Conservation (phyloP, 2,113 vertebrate species). For the Morone saxatilis region DNA sequence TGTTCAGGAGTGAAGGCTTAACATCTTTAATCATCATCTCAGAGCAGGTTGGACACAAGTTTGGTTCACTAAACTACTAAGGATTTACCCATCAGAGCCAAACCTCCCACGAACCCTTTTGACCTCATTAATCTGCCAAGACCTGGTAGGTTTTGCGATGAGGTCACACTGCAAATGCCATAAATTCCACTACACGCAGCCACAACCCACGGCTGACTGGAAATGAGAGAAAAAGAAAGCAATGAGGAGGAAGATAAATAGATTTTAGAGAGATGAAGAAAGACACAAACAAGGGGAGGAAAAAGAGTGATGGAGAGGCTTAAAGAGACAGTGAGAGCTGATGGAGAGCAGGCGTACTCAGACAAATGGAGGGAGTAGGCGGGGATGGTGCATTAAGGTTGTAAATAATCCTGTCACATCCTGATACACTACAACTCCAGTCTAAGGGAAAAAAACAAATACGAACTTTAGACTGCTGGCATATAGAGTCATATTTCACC, state of each 20-base stretch:
- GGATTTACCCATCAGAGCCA: conserved; percentile 29
- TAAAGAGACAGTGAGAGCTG: conserved; percentile 24
- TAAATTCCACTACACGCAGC: conserved; percentile 23
- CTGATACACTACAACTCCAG: conserved; percentile 19
- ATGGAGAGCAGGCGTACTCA: conserved; percentile 48
- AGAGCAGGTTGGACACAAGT: not conserved
- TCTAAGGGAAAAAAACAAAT: conserved; percentile 17
- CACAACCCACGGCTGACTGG: conserved; percentile 34
- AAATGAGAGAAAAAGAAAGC: conserved; percentile 23
- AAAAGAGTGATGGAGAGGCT: conserved; percentile 41
- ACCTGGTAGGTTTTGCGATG: conserved; percentile 7
- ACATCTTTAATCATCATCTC: not conserved
- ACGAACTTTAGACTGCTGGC: not conserved
- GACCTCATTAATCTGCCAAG: conserved; percentile 52
- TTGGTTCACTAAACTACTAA: not conserved
- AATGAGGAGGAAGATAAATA: not conserved
- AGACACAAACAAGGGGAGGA: conserved; percentile 20
- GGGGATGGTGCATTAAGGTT: conserved; percentile 35
- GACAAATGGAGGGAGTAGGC: conserved; percentile 62
- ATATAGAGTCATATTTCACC: conserved; percentile 19
- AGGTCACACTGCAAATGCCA: conserved; percentile 53
- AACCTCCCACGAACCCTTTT: conserved; percentile 36
- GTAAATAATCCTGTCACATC: conserved; percentile 50
- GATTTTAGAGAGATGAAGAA: not conserved
- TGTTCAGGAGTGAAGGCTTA: not conserved